Base-by-base conservation (phyloP, 64 coral and sea anemone genomes). In the Actinia tenebrosa region DNA sequence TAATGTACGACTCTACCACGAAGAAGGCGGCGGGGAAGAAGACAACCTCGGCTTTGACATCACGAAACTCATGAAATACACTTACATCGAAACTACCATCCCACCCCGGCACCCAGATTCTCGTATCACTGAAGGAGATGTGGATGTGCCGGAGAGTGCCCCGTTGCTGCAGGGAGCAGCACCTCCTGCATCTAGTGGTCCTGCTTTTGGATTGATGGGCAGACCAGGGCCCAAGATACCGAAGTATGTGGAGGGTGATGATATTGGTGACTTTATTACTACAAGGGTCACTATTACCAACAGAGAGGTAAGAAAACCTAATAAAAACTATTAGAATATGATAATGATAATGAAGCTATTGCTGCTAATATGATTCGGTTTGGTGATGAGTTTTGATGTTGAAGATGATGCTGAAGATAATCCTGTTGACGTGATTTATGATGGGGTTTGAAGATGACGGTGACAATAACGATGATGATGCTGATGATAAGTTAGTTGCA, bases 11-110 rank as follows among this genome's bases (percentile, higher is more conserved):
- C 93, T 89, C 4, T 98, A 98, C 89, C 96, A 98, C 80, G 96
- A 98, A 56, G 96, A 98, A 30, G 96, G 96, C 4, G 96, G 92
- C 17, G 96, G 96, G 55, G 96, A 98, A 58, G 96, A 98, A 87
- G 96, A 98, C 54, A 98, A 94, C 43, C 91, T 92, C 46, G 90
- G 93, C 52, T 98, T 95, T 54, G 96, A 98, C 83, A 95, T 98
- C 22, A 84, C 93, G 44, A 88, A 92, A 80, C 85, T 98, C 16
- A 98, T 98, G 96, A 98, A 98, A 59, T 98, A 98, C 77, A 94
- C 92, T 3, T 89, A 92, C n/a, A 69, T 94, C 45, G 96, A 98
- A 72, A 92, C 79, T 1, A 94, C 64, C 84, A 90, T 16, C 44
- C 79, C 79, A 19, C 18, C 79, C 50, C 79, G 88, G 16, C 58